Percentiles rank a stretch among this genome's conserved stretches.
phyloP scores from a whole-genome alignment of 2,888 invertebrate genomes.

The Listrodromus nycthemerus region DNA sequence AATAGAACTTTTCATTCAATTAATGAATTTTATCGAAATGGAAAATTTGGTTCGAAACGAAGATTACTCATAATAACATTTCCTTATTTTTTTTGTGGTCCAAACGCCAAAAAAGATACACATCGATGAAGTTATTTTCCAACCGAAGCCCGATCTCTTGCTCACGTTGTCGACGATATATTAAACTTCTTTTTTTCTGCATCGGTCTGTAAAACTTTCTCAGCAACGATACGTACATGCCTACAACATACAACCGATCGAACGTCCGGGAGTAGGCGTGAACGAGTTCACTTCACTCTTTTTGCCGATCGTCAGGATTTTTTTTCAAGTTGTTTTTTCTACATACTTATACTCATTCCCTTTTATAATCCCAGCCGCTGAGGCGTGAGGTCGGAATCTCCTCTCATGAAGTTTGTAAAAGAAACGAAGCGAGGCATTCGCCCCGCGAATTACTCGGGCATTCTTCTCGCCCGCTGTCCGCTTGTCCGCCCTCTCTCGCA shows the following conservation, averaged over 20 bases:
- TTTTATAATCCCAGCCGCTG: slow-evolving; percentile 58
- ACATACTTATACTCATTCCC: slow-evolving; percentile 37
- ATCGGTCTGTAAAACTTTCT: background rate
- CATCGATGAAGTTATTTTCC: slow-evolving; percentile 12
- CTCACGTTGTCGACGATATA: background rate
- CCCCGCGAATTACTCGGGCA: slow-evolving; percentile 65
- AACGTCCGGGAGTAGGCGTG: slow-evolving; percentile 59
- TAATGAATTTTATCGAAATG: too few relatives aligned
- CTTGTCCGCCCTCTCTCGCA: slow-evolving; percentile 55
- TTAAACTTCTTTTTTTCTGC: background rate
- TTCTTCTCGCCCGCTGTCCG: slow-evolving; percentile 63
- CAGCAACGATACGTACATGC: background rate
- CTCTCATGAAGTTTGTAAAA: slow-evolving; percentile 54
- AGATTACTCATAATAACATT: background rate
- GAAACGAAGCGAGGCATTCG: slow-evolving; percentile 62
- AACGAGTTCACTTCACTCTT: slow-evolving; percentile 61
- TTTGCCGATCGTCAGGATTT: slow-evolving; percentile 31
- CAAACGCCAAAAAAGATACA: background rate
- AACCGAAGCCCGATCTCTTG: background rate
- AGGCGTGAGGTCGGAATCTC: slow-evolving; percentile 61
- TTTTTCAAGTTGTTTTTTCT: background rate
- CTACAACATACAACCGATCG: slow-evolving; percentile 29
- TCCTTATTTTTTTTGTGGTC: background rate
- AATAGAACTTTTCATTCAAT: too few relatives aligned
- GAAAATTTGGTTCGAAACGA: too few relatives aligned